phyloP scores from a whole-genome alignment of 2,797 vertebrate genomes.

The Rachycentron canadum region DNA sequence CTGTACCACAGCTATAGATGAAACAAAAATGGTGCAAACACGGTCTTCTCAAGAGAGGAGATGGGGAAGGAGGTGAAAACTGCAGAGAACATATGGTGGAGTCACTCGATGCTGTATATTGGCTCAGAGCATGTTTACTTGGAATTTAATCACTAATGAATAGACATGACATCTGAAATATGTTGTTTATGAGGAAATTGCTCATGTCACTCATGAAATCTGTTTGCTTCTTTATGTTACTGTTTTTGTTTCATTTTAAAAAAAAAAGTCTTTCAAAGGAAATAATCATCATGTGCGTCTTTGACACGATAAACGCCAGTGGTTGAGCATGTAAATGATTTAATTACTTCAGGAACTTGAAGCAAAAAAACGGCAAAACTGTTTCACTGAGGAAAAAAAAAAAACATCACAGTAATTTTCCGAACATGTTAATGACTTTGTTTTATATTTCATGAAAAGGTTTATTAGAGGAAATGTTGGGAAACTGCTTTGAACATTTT shows the following conservation, averaged over 20 bases:
- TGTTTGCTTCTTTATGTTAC: slow-evolving; percentile 25
- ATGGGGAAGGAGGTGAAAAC: slow-evolving; percentile 56
- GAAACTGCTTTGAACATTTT: slow-evolving; percentile 12
- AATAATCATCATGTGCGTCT: slow-evolving; percentile 11
- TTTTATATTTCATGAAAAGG: slow-evolving; percentile 27
- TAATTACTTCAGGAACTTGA: slow-evolving; percentile 28
- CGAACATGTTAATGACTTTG: slow-evolving; percentile 16
- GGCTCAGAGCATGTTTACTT: slow-evolving; percentile 64
- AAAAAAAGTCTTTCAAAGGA: slow-evolving; percentile 1
- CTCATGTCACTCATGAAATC: slow-evolving; percentile 27
- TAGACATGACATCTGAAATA: slow-evolving; percentile 47
- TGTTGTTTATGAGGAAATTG: slow-evolving; percentile 35
- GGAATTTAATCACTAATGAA: slow-evolving; percentile 54
- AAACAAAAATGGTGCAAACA: slow-evolving; percentile 63
- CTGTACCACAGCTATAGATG: slow-evolving; percentile 43
- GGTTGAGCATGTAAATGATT: slow-evolving; percentile 10
- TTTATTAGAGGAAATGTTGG: slow-evolving; percentile 19
- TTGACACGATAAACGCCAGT: slow-evolving; percentile 12
- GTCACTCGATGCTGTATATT: slow-evolving; percentile 38
- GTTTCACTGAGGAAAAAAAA: slow-evolving; percentile 25
- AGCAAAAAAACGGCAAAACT: slow-evolving; percentile 7
- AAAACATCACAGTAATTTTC: background rate
- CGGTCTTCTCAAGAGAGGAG: slow-evolving; percentile 55
- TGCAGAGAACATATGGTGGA: slow-evolving; percentile 56
- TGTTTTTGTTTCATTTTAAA: slow-evolving; percentile 21